A percentile compares a stretch with the other conserved stretches of the same genome.
Evolutionary conservation across 2,888 invertebrate species (phyloP).

Genomic region (Cerceris ruficornis): DNA sequence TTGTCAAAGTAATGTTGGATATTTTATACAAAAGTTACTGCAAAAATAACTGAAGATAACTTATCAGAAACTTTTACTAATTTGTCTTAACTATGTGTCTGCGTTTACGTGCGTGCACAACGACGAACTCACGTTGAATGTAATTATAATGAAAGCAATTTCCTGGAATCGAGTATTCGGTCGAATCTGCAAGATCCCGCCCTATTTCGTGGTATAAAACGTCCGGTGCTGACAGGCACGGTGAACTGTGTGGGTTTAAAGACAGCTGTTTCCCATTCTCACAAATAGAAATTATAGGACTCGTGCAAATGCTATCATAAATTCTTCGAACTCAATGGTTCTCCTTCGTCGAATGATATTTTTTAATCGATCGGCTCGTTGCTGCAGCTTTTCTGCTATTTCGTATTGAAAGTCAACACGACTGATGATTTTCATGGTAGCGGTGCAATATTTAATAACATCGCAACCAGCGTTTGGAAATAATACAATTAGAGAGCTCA

Average conservation of each 20-base stretch:
- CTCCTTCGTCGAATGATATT: too few species aligned
- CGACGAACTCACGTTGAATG: constrained; percentile 11
- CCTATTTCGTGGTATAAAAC: constrained; percentile 30
- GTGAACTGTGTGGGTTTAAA: neutral
- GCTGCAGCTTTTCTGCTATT: too few species aligned
- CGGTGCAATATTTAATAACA: too few species aligned
- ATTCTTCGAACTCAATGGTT: too few species aligned
- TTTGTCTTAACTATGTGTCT: neutral
- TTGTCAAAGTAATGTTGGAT: too few species aligned
- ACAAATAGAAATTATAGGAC: constrained; percentile 30
- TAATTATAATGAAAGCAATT: constrained; percentile 30
- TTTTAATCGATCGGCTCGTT: too few species aligned
- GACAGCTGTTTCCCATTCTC: neutral
- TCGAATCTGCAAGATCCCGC: constrained; percentile 18
- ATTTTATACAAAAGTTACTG: constrained; percentile 2
- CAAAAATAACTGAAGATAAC: constrained; percentile 21
- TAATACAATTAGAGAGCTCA: too few species aligned
- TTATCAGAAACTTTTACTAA: neutral
- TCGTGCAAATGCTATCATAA: too few species aligned
- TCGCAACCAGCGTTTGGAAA: too few species aligned
- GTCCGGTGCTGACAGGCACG: constrained; percentile 8
- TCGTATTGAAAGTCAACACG: too few species aligned
- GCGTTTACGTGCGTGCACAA: neutral
- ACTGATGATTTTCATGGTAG: too few species aligned
- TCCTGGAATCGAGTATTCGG: neutral